These are phyloP conservation scores for Cebus imitator DNA, from an alignment of 2,113 vertebrate genomes.

Conservation along the genomic window DNA sequence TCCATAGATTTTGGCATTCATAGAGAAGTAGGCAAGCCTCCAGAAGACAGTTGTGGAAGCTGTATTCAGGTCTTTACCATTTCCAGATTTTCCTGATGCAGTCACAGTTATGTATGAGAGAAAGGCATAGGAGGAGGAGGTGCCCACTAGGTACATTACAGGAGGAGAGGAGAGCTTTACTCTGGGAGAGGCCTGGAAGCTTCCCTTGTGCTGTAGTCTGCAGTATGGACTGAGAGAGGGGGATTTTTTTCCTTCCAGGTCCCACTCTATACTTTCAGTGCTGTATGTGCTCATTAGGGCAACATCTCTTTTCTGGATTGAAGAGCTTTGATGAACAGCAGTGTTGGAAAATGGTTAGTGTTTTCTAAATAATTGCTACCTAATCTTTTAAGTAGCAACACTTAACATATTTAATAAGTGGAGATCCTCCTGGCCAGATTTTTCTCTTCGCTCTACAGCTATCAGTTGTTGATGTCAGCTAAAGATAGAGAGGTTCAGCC, in stretches of 20 bases:
- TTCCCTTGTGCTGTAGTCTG: neutral
- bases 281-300: neutral
- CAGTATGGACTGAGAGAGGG: too few relatives aligned
- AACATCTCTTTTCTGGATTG: neutral
- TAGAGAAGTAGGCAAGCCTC: neutral
- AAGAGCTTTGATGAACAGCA: neutral
- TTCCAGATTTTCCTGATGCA: neutral
- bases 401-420: neutral
- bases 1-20: neutral
- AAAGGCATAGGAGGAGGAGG: neutral
- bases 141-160: too few relatives aligned
- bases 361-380: neutral
- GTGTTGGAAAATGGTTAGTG: neutral
- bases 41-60: neutral
- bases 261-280: neutral
- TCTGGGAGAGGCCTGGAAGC: neutral
- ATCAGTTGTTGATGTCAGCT: neutral
- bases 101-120: neutral
- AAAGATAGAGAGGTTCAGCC: neutral
- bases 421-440: neutral
- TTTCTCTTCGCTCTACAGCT: neutral
- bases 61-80: neutral
- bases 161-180: neutral
- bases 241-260: neutral
- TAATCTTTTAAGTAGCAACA: neutral